A percentile compares a stretch with the other conserved stretches of the same genome.
Evolutionary conservation across 2,888 invertebrate genomes (phyloP).

Genomic region (Torymus auratus): DNA sequence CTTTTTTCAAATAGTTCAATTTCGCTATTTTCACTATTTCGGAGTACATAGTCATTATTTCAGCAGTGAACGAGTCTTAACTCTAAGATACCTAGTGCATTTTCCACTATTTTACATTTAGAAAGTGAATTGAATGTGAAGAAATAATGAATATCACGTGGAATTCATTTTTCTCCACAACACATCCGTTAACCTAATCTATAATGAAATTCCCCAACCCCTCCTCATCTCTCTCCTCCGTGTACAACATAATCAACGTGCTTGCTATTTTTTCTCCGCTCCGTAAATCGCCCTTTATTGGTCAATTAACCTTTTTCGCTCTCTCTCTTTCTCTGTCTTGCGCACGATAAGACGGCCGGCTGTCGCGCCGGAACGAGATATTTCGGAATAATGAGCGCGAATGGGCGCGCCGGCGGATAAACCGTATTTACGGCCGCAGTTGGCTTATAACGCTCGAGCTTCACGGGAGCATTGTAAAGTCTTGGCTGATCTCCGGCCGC

Average conservation of each 20-base stretch:
- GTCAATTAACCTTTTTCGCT: conserved; percentile 73
- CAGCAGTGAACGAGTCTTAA: too few relatives aligned
- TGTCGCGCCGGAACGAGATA: conserved; percentile 71
- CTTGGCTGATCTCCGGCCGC: conserved; percentile 59
- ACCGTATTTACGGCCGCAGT: conserved; percentile 72
- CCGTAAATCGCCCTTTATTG: conserved; percentile 75
- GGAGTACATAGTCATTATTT: too few relatives aligned
- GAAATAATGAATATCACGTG: too few relatives aligned
- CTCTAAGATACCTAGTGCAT: too few relatives aligned
- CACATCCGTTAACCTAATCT: too few relatives aligned
- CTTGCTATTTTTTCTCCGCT: conserved; percentile 64
- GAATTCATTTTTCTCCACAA: too few relatives aligned
- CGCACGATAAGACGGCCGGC: conserved; percentile 12
- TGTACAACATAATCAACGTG: conserved; percentile 67
- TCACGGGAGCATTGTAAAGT: conserved; percentile 57
- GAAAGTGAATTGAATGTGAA: too few relatives aligned
- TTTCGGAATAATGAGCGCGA: conserved; percentile 76
- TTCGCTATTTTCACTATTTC: too few relatives aligned
- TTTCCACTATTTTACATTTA: too few relatives aligned
- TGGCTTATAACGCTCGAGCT: conserved; percentile 60
- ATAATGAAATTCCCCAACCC: too few relatives aligned
- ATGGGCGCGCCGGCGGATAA: conserved; percentile 76
- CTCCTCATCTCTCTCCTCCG: neutral
- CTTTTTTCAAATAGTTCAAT: too few relatives aligned
- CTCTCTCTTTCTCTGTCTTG: conserved; percentile 52